Evolutionary conservation across 2,113 vertebrate genomes (phyloP).

Genomic region (Limanda limanda): DNA sequence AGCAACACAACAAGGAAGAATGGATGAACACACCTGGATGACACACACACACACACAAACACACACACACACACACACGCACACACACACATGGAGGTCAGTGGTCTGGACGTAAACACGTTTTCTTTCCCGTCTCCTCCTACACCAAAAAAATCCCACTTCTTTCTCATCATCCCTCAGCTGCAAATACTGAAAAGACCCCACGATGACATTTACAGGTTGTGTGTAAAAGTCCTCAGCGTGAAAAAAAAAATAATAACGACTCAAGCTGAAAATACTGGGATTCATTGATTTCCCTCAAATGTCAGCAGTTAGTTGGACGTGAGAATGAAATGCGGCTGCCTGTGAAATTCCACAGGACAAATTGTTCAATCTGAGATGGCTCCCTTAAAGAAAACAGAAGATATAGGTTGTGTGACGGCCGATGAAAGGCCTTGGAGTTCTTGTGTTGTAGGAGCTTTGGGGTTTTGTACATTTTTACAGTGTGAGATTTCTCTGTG

Average conservation of each 20-base stretch:
- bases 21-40: conserved; percentile 57
- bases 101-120: conserved; percentile 17
- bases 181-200: conserved; percentile 32
- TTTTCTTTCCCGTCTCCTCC: too few species aligned
- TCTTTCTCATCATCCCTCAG: conserved; percentile 40
- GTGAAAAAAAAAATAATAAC: conserved; percentile 34
- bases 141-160: conserved; percentile 3
- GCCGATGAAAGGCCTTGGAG: not conserved
- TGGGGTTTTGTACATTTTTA: too few species aligned
- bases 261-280: conserved; percentile 20
- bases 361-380: too few species aligned
- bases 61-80: conserved; percentile 19
- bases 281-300: conserved; percentile 62
- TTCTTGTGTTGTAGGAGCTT: too few species aligned
- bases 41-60: conserved; percentile 16
- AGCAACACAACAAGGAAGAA: conserved; percentile 50
- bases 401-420: not conserved
- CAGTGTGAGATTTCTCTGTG: too few species aligned
- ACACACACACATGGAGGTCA: not conserved
- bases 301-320: conserved; percentile 63
- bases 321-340: too few species aligned
- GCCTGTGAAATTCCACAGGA: too few species aligned
- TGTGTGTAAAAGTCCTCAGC: conserved; percentile 38
- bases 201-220: conserved; percentile 65
- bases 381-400: too few species aligned